Conservation (phyloP, 1,140 invertebrate species). For the Pseudomyrmex gracilis region DNA sequence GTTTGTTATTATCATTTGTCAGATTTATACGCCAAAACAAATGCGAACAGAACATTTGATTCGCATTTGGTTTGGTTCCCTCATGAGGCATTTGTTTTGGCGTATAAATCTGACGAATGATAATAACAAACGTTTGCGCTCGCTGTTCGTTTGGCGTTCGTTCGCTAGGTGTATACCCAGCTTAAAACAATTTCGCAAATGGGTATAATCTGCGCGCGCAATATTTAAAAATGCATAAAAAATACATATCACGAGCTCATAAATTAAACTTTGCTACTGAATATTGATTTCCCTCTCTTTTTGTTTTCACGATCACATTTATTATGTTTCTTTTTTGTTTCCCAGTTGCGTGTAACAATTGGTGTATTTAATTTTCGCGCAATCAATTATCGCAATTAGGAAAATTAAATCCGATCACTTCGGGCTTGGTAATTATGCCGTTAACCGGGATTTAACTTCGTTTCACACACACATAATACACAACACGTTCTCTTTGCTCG, state of each 20-base stretch:
- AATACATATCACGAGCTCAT: neutral
- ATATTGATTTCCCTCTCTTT: neutral
- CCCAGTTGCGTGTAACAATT: neutral
- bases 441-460: slow-evolving; percentile 13
- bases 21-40: too few relatives aligned
- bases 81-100: too few relatives aligned
- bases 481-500: slow-evolving; percentile 15
- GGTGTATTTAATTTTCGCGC: slow-evolving; percentile 19
- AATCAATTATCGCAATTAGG: slow-evolving; percentile 1
- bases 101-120: too few relatives aligned
- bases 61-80: too few relatives aligned
- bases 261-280: neutral
- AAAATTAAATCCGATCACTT: slow-evolving; percentile 37
- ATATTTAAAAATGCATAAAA: slow-evolving; percentile 20
- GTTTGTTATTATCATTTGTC: too few relatives aligned
- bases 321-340: neutral
- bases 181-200: slow-evolving; percentile 36
- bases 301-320: neutral
- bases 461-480: neutral
- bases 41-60: too few relatives aligned
- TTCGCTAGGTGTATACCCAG: too few relatives aligned
- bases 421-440: slow-evolving; percentile 4
- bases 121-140: too few relatives aligned
- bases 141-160: too few relatives aligned
- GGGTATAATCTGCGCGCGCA: neutral